Evolutionary conservation across 2,888 invertebrate genomes (phyloP).

Genomic region (Branchipolynoe longqiensis): DNA sequence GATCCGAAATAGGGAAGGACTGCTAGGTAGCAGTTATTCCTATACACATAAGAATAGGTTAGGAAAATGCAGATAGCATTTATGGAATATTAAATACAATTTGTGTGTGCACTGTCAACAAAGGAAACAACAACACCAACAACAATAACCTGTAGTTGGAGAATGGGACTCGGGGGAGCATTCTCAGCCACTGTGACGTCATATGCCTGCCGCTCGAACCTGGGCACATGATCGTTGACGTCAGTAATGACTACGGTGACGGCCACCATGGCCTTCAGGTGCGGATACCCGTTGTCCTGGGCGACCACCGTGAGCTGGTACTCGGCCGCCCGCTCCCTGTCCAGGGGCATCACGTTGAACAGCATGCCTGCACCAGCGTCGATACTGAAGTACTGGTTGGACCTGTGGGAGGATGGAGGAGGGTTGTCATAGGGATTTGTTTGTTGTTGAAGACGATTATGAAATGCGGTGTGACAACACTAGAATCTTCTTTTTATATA

Average conservation of each 20-base stretch:
- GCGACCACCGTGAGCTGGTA: constrained; percentile 58
- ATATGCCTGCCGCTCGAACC: constrained; percentile 18
- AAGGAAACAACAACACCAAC: no score
- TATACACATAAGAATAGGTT: no score
- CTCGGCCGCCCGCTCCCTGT: constrained; percentile 39
- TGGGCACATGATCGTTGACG: constrained; percentile 58
- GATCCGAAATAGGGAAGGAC: no score
- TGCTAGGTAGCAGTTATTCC: no score
- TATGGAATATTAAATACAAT: no score
- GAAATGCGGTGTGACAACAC: no score
- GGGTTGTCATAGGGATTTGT: no score
- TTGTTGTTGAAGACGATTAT: no score
- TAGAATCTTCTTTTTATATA: no score
- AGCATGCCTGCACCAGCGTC: constrained; percentile 24
- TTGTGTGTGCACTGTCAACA: no score
- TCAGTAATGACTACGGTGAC: constrained; percentile 54
- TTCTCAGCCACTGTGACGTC: constrained; percentile 50
- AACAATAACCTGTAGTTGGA: constrained; percentile 58
- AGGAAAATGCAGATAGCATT: no score
- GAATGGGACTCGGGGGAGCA: constrained; percentile 13
- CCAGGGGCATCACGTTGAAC: constrained; percentile 20
- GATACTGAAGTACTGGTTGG: constrained; percentile 46
- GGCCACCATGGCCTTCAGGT: constrained; percentile 45
- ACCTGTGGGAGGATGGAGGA: neutral
- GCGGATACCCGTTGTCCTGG: constrained; percentile 52